Conservation (phyloP, 92 coral and sea anemone species). For the Phenganax stokvisi region DNA sequence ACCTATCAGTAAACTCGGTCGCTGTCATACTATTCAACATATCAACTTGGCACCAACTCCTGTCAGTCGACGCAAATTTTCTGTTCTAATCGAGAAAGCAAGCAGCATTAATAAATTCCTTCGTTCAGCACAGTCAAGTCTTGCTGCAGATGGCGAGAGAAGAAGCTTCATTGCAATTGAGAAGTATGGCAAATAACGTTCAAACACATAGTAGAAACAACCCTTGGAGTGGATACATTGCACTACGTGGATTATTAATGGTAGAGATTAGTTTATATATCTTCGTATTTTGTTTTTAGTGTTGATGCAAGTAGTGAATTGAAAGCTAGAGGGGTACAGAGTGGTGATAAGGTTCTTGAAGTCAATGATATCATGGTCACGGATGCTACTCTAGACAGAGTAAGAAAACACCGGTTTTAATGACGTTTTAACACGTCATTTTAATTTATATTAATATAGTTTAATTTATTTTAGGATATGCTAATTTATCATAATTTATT, state of each 20-base stretch:
- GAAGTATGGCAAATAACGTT: constrained; percentile 45
- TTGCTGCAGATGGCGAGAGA: constrained; percentile 30
- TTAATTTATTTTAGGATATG: no score
- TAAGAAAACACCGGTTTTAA: not conserved
- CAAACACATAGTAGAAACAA: not conserved
- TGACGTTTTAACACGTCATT: no score
- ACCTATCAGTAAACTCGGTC: constrained; percentile 25
- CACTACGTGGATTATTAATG: not conserved
- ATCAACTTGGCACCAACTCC: constrained; percentile 36
- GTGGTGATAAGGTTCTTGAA: constrained; percentile 86
- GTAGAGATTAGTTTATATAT: not conserved
- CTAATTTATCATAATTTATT: no score
- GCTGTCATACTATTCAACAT: constrained; percentile 36
- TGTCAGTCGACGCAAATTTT: constrained; percentile 18
- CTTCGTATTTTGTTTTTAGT: not conserved
- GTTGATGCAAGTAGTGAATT: constrained; percentile 39
- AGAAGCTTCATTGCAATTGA: constrained; percentile 59
- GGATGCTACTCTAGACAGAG: constrained; percentile 54
- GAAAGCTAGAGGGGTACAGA: constrained; percentile 40
- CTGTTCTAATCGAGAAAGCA: constrained; percentile 31
- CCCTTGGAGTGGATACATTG: not conserved
- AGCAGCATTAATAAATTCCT: constrained; percentile 3
- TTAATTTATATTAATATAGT: no score
- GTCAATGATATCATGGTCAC: constrained; percentile 65
- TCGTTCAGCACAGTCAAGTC: not conserved